phyloP scores from a whole-genome alignment of 2,797 vertebrate species.

The Anabacerthia variegaticeps region DNA sequence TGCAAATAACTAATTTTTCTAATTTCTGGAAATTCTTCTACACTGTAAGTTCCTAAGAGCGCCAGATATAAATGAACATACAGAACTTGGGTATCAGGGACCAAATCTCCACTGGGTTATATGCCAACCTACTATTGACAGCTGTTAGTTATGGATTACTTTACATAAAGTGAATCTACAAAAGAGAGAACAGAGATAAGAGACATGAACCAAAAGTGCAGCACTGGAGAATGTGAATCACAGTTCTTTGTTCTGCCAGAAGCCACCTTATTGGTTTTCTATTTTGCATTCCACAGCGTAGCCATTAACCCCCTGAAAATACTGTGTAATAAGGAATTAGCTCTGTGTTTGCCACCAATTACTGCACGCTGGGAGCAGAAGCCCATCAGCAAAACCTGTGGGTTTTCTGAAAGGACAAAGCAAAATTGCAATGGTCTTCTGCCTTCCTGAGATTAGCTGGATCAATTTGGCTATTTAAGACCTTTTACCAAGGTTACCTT shows the following conservation, averaged over 20 bases:
- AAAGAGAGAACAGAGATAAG: not conserved
- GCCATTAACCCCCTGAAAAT: constrained; percentile 13
- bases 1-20: not conserved
- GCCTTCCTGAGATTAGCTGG: not conserved
- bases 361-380: constrained; percentile 24
- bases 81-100: not conserved
- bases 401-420: constrained; percentile 16
- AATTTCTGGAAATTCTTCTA: not conserved
- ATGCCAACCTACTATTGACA: not conserved
- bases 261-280: not conserved
- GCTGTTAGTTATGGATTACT: not conserved
- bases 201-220: not conserved
- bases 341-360: constrained; percentile 43
- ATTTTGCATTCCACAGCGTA: not conserved
- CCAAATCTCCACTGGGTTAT: not conserved
- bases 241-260: not conserved
- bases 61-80: not conserved
- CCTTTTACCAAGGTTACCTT: constrained; percentile 19
- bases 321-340: constrained; percentile 38
- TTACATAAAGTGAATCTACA: not conserved
- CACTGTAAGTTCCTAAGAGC: not conserved
- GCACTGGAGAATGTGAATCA: not conserved
- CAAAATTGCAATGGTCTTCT: not conserved
- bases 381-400: constrained; percentile 19
- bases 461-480: not conserved